Conservation (phyloP, 2,797 vertebrate species). For the Tachyglossus aculeatus region DNA sequence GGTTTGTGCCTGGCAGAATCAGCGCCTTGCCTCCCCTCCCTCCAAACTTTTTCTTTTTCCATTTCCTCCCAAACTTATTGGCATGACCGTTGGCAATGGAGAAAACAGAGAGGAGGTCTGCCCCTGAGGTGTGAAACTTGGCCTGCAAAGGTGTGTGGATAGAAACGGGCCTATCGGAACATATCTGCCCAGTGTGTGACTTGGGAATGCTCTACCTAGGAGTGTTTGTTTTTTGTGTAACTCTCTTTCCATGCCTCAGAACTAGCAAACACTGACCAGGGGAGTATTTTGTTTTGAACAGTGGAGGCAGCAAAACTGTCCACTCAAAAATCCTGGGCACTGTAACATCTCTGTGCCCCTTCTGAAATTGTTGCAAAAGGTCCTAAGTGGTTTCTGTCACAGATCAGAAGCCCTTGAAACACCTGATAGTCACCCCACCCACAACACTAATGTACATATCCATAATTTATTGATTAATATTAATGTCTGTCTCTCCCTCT, state of each 20-base stretch:
- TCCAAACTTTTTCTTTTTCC: not conserved
- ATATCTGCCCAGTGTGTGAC: rapidly evolving
- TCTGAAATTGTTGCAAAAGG: too few relatives aligned
- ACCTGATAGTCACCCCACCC: too few relatives aligned
- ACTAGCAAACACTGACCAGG: rapidly evolving
- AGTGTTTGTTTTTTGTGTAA: not conserved
- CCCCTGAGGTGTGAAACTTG: not conserved
- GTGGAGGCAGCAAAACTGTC: not conserved
- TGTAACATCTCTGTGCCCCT: too few relatives aligned
- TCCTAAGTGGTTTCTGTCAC: too few relatives aligned
- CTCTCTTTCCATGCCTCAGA: not conserved
- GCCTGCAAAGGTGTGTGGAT: not conserved
- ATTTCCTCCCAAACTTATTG: not conserved
- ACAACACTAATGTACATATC: too few relatives aligned
- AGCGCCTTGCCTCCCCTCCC: conserved; percentile 18
- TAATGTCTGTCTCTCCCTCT: too few relatives aligned
- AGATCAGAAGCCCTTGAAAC: too few relatives aligned
- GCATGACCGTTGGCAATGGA: conserved; percentile 28
- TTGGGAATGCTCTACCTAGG: not conserved
- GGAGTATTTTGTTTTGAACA: not conserved
- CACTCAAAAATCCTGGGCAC: too few relatives aligned
- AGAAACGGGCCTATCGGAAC: not conserved
- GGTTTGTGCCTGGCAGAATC: conserved; percentile 47
- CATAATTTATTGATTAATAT: too few relatives aligned
- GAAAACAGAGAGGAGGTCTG: not conserved